Percentiles rank a stretch among this genome's conserved stretches.
These are phyloP conservation scores for Sebastes vulpes DNA, from an alignment of 2,797 vertebrate genomes.

Conservation along the genomic window DNA sequence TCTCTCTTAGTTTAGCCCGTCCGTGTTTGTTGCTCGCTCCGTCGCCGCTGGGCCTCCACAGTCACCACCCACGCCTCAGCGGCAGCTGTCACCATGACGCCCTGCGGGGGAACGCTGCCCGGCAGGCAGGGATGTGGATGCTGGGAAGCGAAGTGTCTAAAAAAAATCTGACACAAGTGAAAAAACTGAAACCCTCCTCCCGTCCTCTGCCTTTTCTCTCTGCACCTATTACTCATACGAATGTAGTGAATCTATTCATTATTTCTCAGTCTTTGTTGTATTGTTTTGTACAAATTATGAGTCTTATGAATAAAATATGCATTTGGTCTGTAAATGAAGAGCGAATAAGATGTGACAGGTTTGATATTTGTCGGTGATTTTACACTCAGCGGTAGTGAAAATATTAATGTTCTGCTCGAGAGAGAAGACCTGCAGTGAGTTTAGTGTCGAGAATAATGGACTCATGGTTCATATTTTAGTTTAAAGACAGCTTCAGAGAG, in stretches of 20 bases:
- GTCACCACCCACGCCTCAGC: slow-evolving; percentile 44
- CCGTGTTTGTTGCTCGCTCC: slow-evolving; percentile 12
- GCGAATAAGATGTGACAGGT: not conserved
- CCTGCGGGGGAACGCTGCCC: slow-evolving; percentile 15
- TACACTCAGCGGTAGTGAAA: not conserved
- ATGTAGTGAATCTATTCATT: not conserved
- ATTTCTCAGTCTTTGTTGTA: not conserved
- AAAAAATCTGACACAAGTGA: slow-evolving; percentile 9
- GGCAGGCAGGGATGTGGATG: slow-evolving; percentile 14
- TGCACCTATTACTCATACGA: not conserved
- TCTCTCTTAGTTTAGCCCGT: not conserved
- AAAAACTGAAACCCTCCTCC: slow-evolving; percentile 9
- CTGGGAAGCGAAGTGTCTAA: slow-evolving; percentile 13
- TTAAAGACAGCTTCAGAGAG: not conserved
- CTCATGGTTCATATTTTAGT: not conserved
- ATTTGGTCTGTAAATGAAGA: not conserved
- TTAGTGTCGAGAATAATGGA: not conserved
- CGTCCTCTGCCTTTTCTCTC: not conserved
- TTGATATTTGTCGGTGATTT: slow-evolving; percentile 2
- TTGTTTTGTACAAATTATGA: not conserved
- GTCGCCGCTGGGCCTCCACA: slow-evolving; percentile 34
- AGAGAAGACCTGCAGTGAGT: not conserved
- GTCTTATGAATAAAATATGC: not conserved
- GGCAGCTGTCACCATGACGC: slow-evolving; percentile 55
- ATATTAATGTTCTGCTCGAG: not conserved